A percentile compares a stretch with the other conserved stretches of the same genome.
These are phyloP conservation scores for Pygoscelis antarcticus DNA, from an alignment of 2,113 vertebrate species.

Conservation along the genomic window DNA sequence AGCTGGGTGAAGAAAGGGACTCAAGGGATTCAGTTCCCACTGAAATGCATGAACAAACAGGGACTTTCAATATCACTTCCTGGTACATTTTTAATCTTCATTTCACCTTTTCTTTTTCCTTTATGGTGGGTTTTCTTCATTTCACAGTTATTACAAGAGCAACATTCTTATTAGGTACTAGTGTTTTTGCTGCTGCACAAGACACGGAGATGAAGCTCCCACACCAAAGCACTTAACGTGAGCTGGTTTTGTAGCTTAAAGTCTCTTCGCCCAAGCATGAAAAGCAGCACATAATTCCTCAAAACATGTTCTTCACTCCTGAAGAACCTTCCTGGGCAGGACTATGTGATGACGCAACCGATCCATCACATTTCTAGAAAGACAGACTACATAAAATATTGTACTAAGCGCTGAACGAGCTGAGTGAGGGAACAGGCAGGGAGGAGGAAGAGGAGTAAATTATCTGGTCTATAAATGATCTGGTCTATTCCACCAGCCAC, in stretches of 20 bases:
- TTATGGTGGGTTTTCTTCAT: not conserved
- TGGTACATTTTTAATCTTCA: not conserved
- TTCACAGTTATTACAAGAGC: not conserved
- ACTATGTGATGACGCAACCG: not conserved
- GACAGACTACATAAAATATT: not conserved
- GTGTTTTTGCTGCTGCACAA: not conserved
- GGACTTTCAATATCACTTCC: not conserved
- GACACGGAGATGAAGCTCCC: not conserved
- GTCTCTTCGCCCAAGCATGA: not conserved
- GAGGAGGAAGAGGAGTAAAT: not conserved
- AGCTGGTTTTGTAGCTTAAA: not conserved
- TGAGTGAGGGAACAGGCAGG: not conserved
- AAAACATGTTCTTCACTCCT: not conserved
- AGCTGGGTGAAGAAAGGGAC: not conserved
- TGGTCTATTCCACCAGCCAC: not conserved
- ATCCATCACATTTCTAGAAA: not conserved
- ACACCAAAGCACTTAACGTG: not conserved
- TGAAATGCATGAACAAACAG: not conserved
- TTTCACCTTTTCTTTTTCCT: not conserved
- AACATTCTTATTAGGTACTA: not conserved
- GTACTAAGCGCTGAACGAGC: not conserved
- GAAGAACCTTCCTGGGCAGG: not conserved
- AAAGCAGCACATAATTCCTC: not conserved
- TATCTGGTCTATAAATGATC: not conserved
- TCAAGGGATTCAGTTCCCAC: not conserved